These are phyloP conservation scores for Poecilia latipinna DNA, from an alignment of 2,113 vertebrate genomes.

Conservation along the genomic window DNA sequence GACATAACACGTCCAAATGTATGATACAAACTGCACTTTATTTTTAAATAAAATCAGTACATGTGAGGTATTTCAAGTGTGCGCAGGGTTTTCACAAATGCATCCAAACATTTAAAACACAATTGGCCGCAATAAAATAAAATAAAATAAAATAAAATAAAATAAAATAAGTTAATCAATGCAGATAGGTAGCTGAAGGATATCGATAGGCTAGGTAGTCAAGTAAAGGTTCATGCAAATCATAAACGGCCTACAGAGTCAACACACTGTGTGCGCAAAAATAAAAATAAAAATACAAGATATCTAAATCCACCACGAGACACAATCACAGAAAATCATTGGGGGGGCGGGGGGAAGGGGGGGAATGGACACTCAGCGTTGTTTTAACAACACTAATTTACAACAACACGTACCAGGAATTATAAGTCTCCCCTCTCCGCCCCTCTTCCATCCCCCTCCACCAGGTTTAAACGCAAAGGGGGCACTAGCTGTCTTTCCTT, in stretches of 20 bases:
- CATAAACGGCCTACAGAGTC: constrained; percentile 30
- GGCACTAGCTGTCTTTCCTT: constrained; percentile 89
- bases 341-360: constrained; percentile 59
- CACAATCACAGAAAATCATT: constrained; percentile 83
- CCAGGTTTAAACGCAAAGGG: not conserved
- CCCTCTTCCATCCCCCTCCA: constrained; percentile 37
- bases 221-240: constrained; percentile 65
- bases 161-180: constrained; percentile 71
- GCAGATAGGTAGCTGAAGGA: constrained; percentile 77
- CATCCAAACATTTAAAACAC: constrained; percentile 16
- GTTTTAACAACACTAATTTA: constrained; percentile 81
- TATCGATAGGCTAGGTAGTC: constrained; percentile 76
- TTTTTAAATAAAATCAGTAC: constrained; percentile 55
- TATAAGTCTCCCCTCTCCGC: constrained; percentile 25
- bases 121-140: constrained; percentile 27
- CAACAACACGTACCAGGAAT: constrained; percentile 79
- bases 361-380: constrained; percentile 71
- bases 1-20: constrained; percentile 6
- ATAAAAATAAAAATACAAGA: constrained; percentile 76
- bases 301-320: constrained; percentile 83
- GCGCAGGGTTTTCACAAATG: constrained; percentile 76
- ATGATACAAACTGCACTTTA: constrained; percentile 67
- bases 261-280: constrained; percentile 50
- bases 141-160: constrained; percentile 36
- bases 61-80: constrained; percentile 81